Evolutionary conservation across 2,797 vertebrate species (phyloP).

Genomic region (Coreius guichenoti): DNA sequence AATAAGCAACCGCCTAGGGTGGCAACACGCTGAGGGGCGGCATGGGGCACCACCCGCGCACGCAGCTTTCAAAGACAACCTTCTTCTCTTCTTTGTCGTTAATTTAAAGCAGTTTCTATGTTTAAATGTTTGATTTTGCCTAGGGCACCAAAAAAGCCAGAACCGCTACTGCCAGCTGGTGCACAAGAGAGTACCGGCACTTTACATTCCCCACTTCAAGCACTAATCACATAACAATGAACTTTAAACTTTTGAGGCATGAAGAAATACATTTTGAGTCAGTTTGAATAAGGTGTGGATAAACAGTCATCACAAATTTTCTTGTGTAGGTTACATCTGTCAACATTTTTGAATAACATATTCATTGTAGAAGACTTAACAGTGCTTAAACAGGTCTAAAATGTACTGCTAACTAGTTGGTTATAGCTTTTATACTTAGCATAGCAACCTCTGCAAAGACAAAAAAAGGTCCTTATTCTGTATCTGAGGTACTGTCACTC

Average conservation of each 20-base stretch:
- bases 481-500: slow-evolving; percentile 29
- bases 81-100: background rate
- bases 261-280: background rate
- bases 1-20: background rate
- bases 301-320: background rate
- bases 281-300: background rate
- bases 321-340: background rate
- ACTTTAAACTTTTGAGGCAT: background rate
- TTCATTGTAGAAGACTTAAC: slow-evolving; percentile 8
- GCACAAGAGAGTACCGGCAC: no score
- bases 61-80: background rate
- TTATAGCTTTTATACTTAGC: slow-evolving; percentile 2
- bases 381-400: background rate
- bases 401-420: slow-evolving; percentile 15
- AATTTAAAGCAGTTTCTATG: background rate
- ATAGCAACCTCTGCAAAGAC: slow-evolving; percentile 5
- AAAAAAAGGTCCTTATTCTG: slow-evolving; percentile 6
- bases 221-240: background rate
- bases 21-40: background rate
- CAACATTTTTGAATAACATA: background rate
- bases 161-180: background rate
- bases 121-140: background rate
- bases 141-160: background rate
- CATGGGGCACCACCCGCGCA: background rate
- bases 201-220: no score